These are phyloP conservation scores for Microhierax caerulescens DNA, from an alignment of 2,797 vertebrate genomes.

Conservation along the genomic window DNA sequence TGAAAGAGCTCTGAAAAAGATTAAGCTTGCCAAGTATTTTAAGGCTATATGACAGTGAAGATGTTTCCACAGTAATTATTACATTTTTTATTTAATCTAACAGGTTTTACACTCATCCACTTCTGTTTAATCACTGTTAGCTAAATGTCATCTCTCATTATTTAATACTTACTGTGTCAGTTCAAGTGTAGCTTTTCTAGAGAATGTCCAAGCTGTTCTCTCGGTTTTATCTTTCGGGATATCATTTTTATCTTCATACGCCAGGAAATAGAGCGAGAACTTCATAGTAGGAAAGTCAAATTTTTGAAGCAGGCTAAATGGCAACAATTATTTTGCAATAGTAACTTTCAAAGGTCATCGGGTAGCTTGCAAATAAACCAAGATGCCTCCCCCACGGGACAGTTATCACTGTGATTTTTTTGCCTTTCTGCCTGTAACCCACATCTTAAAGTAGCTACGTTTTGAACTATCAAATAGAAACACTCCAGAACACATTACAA, in stretches of 20 bases:
- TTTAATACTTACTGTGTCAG: slow-evolving; percentile 88
- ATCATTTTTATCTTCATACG: slow-evolving; percentile 93
- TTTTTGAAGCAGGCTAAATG: slow-evolving; percentile 89
- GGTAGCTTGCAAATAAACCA: not conserved
- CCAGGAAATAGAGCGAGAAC: slow-evolving; percentile 96
- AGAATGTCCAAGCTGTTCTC: slow-evolving; percentile 89
- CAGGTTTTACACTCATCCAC: not conserved
- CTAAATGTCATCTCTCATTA: not conserved
- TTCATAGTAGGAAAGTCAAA: slow-evolving; percentile 94
- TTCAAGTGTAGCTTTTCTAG: slow-evolving; percentile 92
- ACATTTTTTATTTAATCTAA: not conserved
- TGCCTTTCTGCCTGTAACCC: not conserved
- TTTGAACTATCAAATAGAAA: not conserved
- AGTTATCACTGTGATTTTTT: not conserved
- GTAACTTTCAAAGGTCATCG: not conserved
- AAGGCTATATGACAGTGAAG: not conserved
- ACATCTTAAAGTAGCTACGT: not conserved
- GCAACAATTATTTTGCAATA: slow-evolving; percentile 1
- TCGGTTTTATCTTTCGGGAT: slow-evolving; percentile 87
- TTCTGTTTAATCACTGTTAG: not conserved
- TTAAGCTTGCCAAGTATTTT: not conserved
- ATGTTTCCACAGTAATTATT: not conserved
- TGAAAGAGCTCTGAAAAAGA: not conserved
- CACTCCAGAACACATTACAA: not conserved
- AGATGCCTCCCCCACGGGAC: not conserved